These are phyloP conservation scores for Galeopsomyia nigrocyanea DNA, from an alignment of 2,888 invertebrate genomes.

Conservation along the genomic window DNA sequence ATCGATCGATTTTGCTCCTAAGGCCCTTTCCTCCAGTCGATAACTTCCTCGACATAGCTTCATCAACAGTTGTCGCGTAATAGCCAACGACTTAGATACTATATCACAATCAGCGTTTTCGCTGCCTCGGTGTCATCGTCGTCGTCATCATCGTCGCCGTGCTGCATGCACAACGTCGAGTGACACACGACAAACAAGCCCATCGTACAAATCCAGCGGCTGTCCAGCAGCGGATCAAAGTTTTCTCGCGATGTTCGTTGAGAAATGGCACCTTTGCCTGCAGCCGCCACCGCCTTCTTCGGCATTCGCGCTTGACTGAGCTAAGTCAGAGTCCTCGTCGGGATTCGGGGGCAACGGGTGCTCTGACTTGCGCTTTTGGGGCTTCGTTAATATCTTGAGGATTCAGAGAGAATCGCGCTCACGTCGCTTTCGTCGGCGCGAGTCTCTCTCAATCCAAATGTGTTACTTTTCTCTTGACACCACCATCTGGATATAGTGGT, in stretches of 20 bases:
- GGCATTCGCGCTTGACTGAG: not conserved
- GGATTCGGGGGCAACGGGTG: conserved; percentile 28
- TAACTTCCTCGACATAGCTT: not conserved
- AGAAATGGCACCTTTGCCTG: conserved; percentile 2
- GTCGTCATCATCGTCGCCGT: conserved; percentile 1
- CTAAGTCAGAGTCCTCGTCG: conserved; percentile 39
- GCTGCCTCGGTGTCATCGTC: conserved; percentile 13
- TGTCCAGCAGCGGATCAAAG: not conserved
- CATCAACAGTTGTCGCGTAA: not conserved
- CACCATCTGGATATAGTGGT: conserved; percentile 52
- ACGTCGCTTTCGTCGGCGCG: conserved; percentile 26
- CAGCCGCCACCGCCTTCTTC: not conserved
- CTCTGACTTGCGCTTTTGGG: conserved; percentile 23
- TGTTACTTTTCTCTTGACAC: conserved; percentile 55
- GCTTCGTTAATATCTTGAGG: conserved; percentile 17
- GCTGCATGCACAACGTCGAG: too few species aligned
- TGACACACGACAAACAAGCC: too few species aligned
- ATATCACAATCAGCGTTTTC: conserved; percentile 40
- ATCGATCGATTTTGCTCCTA: conserved; percentile 7
- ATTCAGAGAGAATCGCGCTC: conserved; percentile 44
- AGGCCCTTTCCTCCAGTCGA: not conserved
- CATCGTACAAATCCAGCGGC: too few species aligned
- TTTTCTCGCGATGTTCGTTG: not conserved
- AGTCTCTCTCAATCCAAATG: conserved; percentile 46
- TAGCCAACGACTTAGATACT: conserved; percentile 30